Conservation (phyloP, 2,113 vertebrate genomes). For the Ochotona curzoniae region DNA sequence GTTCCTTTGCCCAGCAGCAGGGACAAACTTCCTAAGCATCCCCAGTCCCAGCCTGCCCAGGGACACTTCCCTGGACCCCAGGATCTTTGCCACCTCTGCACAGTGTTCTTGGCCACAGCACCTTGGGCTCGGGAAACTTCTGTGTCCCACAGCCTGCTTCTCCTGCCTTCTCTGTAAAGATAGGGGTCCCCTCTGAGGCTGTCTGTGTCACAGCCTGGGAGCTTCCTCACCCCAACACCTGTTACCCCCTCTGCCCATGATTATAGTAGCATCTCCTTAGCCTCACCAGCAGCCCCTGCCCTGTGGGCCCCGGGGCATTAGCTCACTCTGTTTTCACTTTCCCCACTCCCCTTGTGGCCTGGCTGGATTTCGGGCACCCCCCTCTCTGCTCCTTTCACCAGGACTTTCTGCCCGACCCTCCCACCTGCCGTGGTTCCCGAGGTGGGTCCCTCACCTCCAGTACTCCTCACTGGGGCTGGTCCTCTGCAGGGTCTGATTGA, state of each 20-base stretch:
- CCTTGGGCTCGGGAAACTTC: not conserved
- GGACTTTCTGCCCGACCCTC: too few species aligned
- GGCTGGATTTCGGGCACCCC: not conserved
- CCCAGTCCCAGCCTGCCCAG: not conserved
- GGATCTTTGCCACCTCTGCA: not conserved
- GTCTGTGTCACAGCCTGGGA: too few species aligned
- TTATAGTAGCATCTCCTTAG: not conserved
- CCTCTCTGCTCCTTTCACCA: not conserved
- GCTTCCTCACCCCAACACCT: not conserved
- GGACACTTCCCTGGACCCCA: fast-evolving
- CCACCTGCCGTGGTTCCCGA: too few species aligned
- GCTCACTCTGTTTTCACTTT: not conserved
- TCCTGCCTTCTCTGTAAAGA: not conserved
- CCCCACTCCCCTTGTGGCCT: not conserved
- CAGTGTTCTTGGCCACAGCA: not conserved
- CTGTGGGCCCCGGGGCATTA: not conserved
- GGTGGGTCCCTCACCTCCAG: conserved; percentile 91
- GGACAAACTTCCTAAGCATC: conserved; percentile 8
- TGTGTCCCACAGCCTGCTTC: not conserved
- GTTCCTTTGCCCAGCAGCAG: not conserved
- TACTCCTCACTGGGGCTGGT: conserved; percentile 99
- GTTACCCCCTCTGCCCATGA: not conserved
- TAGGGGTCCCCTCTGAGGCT: not conserved
- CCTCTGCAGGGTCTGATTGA: conserved; percentile 93
- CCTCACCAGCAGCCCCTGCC: not conserved